These are phyloP conservation scores for Anastrepha ludens DNA, from an alignment of 1,140 invertebrate species.

Conservation along the genomic window DNA sequence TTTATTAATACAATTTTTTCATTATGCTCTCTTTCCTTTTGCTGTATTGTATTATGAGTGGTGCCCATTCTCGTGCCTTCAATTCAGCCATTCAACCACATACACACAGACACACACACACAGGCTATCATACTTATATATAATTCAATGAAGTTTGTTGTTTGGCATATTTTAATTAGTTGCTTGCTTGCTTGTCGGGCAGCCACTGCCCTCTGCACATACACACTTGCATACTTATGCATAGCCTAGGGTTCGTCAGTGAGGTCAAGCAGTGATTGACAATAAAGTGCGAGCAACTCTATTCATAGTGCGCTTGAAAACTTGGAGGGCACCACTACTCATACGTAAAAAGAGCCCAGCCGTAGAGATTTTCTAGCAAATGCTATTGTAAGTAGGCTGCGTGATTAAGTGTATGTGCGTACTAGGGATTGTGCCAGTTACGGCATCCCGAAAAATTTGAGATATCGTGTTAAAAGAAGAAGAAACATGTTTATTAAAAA, in stretches of 20 bases:
- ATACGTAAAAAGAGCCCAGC: background rate
- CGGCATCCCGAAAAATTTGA: too few species aligned
- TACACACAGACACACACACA: too few species aligned
- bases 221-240: background rate
- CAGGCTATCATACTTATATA: too few species aligned
- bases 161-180: slow-evolving; percentile 47
- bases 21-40: slow-evolving; percentile 4
- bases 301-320: background rate
- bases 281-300: background rate
- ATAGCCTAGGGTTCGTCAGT: background rate
- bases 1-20: slow-evolving; percentile 47
- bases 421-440: background rate
- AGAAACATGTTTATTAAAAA: too few species aligned
- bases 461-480: too few species aligned
- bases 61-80: background rate
- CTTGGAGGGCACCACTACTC: background rate
- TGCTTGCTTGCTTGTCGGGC: background rate
- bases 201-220: background rate
- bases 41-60: background rate
- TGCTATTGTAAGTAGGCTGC: background rate
- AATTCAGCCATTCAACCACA: background rate
- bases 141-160: background rate
- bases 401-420: background rate
- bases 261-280: slow-evolving; percentile 50
- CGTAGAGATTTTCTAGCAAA: background rate